Evolutionary conservation across 2,113 vertebrate genomes (phyloP).

Genomic region (Albula glossodonta): DNA sequence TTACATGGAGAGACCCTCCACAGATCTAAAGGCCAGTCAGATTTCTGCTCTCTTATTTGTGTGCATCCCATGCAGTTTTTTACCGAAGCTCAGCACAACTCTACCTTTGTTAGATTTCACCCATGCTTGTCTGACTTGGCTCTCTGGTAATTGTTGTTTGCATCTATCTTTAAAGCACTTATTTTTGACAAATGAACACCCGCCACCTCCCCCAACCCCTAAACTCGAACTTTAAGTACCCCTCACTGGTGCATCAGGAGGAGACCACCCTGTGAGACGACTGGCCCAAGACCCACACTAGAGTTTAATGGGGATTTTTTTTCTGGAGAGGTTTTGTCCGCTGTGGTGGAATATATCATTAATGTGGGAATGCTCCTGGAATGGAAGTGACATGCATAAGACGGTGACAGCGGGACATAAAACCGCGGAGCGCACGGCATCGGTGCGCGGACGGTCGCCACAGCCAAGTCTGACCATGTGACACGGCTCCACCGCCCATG

Average conservation of each 20-base stretch:
- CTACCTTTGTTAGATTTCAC: slow-evolving; percentile 7
- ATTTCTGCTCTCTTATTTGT: not conserved
- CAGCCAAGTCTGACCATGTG: not conserved
- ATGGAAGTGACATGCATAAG: not conserved
- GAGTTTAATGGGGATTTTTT: not conserved
- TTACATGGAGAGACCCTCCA: not conserved
- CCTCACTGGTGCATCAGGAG: not conserved
- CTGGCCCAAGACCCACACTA: not conserved
- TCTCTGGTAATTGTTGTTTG: slow-evolving; percentile 13
- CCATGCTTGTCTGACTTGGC: not conserved
- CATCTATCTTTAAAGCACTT: slow-evolving; percentile 6
- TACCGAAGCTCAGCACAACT: not conserved
- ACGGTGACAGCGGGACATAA: too few relatives aligned
- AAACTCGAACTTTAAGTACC: not conserved
- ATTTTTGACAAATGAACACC: slow-evolving; percentile 7
- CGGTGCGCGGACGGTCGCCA: too few relatives aligned
- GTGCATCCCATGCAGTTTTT: not conserved
- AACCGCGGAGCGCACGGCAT: too few relatives aligned
- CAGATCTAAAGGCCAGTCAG: not conserved
- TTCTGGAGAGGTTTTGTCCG: not conserved
- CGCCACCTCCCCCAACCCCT: not conserved
- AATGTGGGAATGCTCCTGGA: not conserved
- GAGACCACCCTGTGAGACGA: slow-evolving; percentile 17
- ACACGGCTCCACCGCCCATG: not conserved
- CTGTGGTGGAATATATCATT: not conserved